Conservation (phyloP, 2,888 invertebrate species). For the Ennomos fuscantarius region DNA sequence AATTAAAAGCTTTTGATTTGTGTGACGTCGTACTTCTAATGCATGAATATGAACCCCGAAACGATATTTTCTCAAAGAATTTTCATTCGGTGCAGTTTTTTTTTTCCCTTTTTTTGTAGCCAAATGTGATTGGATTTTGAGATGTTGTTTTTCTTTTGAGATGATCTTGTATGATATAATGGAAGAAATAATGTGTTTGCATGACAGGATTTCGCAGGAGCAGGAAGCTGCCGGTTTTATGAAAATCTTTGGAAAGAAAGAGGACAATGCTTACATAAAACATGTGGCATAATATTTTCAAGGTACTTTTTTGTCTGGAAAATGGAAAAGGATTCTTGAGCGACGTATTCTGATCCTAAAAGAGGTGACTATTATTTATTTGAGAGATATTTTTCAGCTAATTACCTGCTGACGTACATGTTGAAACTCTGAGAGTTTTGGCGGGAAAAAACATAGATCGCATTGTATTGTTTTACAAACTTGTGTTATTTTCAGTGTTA, state of each 20-base stretch:
- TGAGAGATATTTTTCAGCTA: too few relatives aligned
- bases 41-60: conserved; percentile 19
- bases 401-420: too few relatives aligned
- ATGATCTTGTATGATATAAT: conserved; percentile 28
- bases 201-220: conserved; percentile 17
- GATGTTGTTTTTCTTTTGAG: conserved; percentile 27
- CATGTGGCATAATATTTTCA: conserved; percentile 10
- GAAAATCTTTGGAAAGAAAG: conserved; percentile 14
- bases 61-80: conserved; percentile 11
- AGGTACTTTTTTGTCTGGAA: conserved; percentile 3
- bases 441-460: too few relatives aligned
- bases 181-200: conserved; percentile 30
- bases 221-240: conserved; percentile 15
- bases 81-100: conserved; percentile 17
- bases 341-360: background rate
- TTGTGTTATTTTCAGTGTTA: too few relatives aligned
- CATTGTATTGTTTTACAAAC: too few relatives aligned
- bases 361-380: background rate
- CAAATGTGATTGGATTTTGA: conserved; percentile 25
- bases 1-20: conserved; percentile 60
- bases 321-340: background rate
- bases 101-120: conserved; percentile 10
- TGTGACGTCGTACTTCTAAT: conserved; percentile 37
- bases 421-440: too few relatives aligned
- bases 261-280: conserved; percentile 21